These are phyloP conservation scores for Julus scanicus DNA, from an alignment of 2,888 invertebrate species.

Conservation along the genomic window DNA sequence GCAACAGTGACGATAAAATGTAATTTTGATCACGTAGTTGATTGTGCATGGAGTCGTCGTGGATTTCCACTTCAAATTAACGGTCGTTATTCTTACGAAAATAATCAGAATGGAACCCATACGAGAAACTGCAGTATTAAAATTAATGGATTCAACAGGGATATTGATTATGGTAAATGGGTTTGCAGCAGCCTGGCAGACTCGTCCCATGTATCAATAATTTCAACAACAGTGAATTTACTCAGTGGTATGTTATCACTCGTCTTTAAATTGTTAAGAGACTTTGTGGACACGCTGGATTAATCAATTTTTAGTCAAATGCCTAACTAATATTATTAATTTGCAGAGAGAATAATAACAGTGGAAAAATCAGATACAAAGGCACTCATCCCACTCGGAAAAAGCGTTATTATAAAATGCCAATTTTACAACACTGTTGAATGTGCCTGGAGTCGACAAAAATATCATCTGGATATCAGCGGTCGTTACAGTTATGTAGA, in stretches of 20 bases:
- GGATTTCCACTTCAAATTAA: neutral
- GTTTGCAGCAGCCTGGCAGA: neutral
- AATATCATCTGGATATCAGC: neutral
- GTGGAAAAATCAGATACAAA: neutral
- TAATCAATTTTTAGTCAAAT: neutral
- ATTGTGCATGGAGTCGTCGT: neutral
- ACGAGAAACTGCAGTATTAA: neutral
- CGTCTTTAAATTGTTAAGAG: neutral
- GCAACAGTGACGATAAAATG: neutral
- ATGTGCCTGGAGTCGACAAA: neutral
- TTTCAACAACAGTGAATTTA: neutral
- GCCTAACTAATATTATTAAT: neutral
- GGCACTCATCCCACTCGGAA: neutral
- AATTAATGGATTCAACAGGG: neutral
- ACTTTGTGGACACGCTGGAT: neutral
- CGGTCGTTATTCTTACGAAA: neutral
- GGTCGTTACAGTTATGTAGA: neutral
- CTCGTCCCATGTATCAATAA: neutral
- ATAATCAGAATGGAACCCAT: neutral
- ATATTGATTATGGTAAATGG: neutral
- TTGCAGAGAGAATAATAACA: neutral
- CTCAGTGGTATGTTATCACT: neutral
- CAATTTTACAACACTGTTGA: neutral
- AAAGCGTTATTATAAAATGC: neutral
- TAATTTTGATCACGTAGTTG: neutral